Evolutionary conservation across 2,113 vertebrate species (phyloP).

Genomic region (Aptenodytes forsteri): DNA sequence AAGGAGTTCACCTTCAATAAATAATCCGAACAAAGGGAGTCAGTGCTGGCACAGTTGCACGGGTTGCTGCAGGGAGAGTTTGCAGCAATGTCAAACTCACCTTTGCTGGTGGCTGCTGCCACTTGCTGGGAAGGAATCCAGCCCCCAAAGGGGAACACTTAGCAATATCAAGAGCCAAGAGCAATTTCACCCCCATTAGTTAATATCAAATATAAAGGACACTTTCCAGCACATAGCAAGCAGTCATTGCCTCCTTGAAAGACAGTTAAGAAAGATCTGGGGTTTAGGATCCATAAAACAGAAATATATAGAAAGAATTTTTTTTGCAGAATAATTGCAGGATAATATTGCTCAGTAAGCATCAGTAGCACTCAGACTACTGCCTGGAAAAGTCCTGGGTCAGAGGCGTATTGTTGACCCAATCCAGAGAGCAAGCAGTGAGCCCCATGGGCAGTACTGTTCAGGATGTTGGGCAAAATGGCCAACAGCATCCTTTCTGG

Average conservation of each 20-base stretch:
- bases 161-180: conserved; percentile 27
- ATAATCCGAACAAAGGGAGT: background rate
- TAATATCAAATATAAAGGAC: conserved; percentile 37
- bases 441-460: background rate
- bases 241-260: background rate
- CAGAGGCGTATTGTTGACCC: background rate
- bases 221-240: background rate
- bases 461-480: background rate
- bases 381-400: background rate
- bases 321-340: background rate
- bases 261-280: background rate
- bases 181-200: conserved; percentile 40
- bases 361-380: background rate
- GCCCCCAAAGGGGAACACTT: conserved; percentile 27
- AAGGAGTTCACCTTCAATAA: conserved; percentile 52
- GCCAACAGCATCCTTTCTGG: background rate
- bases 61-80: conserved; percentile 22
- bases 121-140: conserved; percentile 57
- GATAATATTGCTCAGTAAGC: background rate
- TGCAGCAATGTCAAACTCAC: conserved; percentile 65
- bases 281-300: background rate
- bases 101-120: conserved; percentile 51
- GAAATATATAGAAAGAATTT: background rate
- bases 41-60: conserved; percentile 22
- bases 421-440: background rate